A percentile compares a stretch with the other conserved stretches of the same genome.
These are phyloP conservation scores for Apostichopus leukothele DNA, from an alignment of 53 echinoderm and acorn worm genomes.

Conservation along the genomic window DNA sequence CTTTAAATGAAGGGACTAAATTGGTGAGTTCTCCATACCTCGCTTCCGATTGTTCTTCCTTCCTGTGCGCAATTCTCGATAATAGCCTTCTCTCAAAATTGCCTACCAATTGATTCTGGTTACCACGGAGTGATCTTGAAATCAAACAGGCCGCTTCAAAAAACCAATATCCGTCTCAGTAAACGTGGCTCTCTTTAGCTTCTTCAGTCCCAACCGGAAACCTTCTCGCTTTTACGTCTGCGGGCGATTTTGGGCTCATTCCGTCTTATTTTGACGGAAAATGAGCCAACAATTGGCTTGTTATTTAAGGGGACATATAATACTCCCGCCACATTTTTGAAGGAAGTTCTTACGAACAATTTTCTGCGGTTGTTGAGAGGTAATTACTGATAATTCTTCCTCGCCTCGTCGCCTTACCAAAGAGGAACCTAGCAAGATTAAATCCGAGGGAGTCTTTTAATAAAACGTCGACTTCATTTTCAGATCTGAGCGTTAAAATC, in stretches of 20 bases:
- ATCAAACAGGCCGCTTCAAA: conserved; percentile 42
- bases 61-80: conserved; percentile 32
- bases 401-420: conserved; percentile 34
- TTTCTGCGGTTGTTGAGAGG: conserved; percentile 41
- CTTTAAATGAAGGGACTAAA: conserved; percentile 12
- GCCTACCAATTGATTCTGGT: conserved; percentile 34
- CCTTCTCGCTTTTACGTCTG: conserved; percentile 37
- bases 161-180: conserved; percentile 35
- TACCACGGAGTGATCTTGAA: conserved; percentile 23
- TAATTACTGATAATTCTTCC: conserved; percentile 44
- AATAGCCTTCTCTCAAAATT: conserved; percentile 41
- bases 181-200: conserved; percentile 27
- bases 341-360: conserved; percentile 43
- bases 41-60: conserved; percentile 31
- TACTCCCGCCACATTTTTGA: conserved; percentile 17
- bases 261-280: conserved; percentile 38
- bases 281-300: conserved; percentile 46
- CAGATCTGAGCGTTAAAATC: conserved; percentile 16
- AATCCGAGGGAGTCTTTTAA: conserved; percentile 20
- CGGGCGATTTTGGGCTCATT: conserved; percentile 38
- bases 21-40: conserved; percentile 30
- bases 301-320: conserved; percentile 43
- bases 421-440: conserved; percentile 39
- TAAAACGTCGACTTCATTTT: conserved; percentile 28
- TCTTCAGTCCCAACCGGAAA: conserved; percentile 36